Percentiles rank a stretch among this genome's conserved stretches.
These are phyloP conservation scores for Serinus canaria DNA, from an alignment of 2,113 vertebrate genomes.

Conservation along the genomic window DNA sequence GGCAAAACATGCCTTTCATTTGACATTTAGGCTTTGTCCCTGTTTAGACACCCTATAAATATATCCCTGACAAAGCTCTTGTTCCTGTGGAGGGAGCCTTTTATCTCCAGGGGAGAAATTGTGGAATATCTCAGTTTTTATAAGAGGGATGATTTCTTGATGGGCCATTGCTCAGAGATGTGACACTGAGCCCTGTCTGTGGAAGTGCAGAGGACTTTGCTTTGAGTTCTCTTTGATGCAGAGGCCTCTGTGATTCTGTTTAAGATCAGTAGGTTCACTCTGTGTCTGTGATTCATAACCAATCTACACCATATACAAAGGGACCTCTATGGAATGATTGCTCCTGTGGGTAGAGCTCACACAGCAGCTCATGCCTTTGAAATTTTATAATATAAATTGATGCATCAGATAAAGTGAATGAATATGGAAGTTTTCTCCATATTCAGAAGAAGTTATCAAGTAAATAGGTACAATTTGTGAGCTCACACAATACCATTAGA, in stretches of 20 bases:
- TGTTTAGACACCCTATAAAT: background rate
- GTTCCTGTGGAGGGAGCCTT: background rate
- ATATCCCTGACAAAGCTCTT: background rate
- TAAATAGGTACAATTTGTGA: background rate
- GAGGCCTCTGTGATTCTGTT: background rate
- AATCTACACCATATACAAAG: rapidly evolving
- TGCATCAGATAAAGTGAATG: background rate
- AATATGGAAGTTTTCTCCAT: background rate
- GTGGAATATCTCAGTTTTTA: background rate
- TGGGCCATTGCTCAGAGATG: background rate
- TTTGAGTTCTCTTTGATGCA: background rate
- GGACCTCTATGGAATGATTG: background rate
- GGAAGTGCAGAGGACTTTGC: background rate
- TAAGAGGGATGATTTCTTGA: background rate
- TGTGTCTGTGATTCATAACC: background rate
- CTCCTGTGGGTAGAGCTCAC: too few relatives aligned
- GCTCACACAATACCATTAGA: background rate
- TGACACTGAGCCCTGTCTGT: background rate
- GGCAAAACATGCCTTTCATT: background rate
- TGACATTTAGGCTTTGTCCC: background rate
- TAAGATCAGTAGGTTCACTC: background rate
- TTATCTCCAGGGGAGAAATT: background rate
- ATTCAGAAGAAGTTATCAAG: background rate
- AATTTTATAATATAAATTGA: background rate
- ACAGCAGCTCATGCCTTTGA: background rate